These are phyloP conservation scores for Xylocampa areola DNA, from an alignment of 2,888 invertebrate genomes.

Conservation along the genomic window DNA sequence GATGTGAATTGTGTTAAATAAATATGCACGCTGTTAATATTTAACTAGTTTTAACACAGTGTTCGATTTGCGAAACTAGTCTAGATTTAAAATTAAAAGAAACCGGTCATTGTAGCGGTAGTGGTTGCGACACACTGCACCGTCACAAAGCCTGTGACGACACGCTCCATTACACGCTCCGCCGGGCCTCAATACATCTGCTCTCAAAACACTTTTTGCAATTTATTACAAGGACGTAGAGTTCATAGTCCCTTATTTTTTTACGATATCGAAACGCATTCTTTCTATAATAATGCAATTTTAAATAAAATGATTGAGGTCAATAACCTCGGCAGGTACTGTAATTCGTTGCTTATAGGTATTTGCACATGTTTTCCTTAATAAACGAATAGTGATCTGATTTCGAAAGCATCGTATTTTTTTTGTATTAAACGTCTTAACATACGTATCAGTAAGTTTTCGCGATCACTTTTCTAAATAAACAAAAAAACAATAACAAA, in stretches of 20 bases:
- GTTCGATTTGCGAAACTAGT: constrained; percentile 33
- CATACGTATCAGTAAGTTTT: no score
- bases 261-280: constrained; percentile 36
- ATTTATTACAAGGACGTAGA: constrained; percentile 58
- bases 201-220: constrained; percentile 45
- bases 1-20: no score
- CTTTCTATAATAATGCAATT: constrained; percentile 46
- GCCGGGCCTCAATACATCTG: constrained; percentile 46
- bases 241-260: constrained; percentile 61
- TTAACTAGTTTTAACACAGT: neutral
- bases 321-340: constrained; percentile 37
- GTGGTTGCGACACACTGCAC: constrained; percentile 50
- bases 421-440: no score
- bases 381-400: neutral
- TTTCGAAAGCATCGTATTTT: no score
- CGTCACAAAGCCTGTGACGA: constrained; percentile 54
- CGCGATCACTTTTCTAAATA: no score
- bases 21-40: no score
- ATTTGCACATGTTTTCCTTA: constrained; percentile 1
- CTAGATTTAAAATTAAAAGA: constrained; percentile 49
- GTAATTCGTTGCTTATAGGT: constrained; percentile 18
- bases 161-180: constrained; percentile 70
- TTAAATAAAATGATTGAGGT: constrained; percentile 48
- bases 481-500: no score
- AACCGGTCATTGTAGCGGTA: constrained; percentile 28